Conservation (phyloP, 2,113 vertebrate genomes). For the Hydrochoerus hydrochaeris region DNA sequence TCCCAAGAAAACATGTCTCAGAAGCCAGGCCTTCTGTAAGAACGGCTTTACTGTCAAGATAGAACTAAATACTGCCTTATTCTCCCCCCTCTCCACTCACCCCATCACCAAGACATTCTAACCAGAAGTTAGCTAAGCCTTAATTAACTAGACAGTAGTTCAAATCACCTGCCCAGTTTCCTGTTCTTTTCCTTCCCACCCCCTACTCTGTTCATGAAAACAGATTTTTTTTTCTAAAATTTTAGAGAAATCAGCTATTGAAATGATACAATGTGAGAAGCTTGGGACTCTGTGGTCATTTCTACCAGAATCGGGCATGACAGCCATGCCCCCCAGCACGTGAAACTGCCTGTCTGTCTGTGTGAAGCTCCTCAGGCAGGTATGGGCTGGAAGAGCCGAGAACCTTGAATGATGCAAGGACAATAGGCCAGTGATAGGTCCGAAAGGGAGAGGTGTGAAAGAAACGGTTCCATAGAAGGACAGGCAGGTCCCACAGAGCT, state of each 20-base stretch:
- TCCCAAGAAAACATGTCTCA: neutral
- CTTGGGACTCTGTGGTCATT: neutral
- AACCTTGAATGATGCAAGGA: neutral
- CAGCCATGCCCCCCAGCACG: neutral
- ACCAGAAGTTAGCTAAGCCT: slow-evolving; percentile 7
- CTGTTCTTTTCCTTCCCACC: neutral
- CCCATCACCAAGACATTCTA: neutral
- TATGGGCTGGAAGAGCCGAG: neutral
- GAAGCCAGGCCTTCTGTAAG: slow-evolving; percentile 36
- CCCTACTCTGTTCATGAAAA: neutral
- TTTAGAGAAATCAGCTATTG: neutral
- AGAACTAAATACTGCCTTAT: neutral
- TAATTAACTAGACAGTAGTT: slow-evolving; percentile 9
- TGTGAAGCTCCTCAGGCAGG: neutral
- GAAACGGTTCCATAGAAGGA: neutral
- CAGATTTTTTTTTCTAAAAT: neutral
- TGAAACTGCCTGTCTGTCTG: rapidly evolving
- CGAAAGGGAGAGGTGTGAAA: neutral
- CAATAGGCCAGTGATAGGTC: neutral
- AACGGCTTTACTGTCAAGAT: neutral
- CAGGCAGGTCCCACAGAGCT: neutral
- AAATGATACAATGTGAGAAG: neutral
- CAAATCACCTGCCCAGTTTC: slow-evolving; percentile 23
- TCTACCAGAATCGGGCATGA: neutral
- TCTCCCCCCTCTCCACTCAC: neutral